These are phyloP conservation scores for Holothuria scabra DNA, from an alignment of 53 echinoderm and acorn worm genomes.

Conservation along the genomic window DNA sequence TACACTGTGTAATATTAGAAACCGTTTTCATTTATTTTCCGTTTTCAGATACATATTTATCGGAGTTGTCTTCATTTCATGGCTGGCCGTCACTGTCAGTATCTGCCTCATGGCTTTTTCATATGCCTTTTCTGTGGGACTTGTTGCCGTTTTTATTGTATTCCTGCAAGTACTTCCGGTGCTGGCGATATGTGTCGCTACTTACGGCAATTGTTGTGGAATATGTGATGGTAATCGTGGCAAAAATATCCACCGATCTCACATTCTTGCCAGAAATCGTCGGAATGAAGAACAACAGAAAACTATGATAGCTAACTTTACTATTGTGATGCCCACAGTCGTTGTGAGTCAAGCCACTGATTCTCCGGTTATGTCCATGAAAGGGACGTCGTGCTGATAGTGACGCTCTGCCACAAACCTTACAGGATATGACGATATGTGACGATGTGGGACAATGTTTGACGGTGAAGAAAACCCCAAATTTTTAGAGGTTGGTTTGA, in stretches of 20 bases:
- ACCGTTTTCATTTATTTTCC: conserved; percentile 42
- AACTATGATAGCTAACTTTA: conserved; percentile 5
- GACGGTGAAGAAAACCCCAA: too few species aligned
- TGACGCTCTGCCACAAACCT: too few species aligned
- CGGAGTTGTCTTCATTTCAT: conserved; percentile 14
- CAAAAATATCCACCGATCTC: neutral
- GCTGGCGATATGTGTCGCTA: conserved; percentile 14
- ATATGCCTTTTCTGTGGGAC: conserved; percentile 19
- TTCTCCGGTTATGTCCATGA: conserved; percentile 8
- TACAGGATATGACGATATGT: too few species aligned
- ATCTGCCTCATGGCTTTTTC: conserved; percentile 23
- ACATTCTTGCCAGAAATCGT: neutral
- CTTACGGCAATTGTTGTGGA: conserved; percentile 36
- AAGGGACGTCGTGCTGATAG: conserved; percentile 17
- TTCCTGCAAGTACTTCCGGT: conserved; percentile 28
- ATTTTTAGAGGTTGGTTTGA: too few species aligned
- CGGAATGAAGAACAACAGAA: neutral
- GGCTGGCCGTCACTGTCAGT: conserved; percentile 24
- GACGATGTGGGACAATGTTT: too few species aligned
- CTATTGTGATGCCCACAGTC: conserved; percentile 37
- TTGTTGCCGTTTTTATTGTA: conserved; percentile 11
- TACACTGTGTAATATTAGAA: neutral
- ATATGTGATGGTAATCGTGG: conserved; percentile 21
- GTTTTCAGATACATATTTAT: conserved; percentile 29
- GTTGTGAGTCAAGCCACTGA: conserved; percentile 42